Conservation (phyloP, 1,140 invertebrate genomes). For the Pseudomyrmex concolor region DNA sequence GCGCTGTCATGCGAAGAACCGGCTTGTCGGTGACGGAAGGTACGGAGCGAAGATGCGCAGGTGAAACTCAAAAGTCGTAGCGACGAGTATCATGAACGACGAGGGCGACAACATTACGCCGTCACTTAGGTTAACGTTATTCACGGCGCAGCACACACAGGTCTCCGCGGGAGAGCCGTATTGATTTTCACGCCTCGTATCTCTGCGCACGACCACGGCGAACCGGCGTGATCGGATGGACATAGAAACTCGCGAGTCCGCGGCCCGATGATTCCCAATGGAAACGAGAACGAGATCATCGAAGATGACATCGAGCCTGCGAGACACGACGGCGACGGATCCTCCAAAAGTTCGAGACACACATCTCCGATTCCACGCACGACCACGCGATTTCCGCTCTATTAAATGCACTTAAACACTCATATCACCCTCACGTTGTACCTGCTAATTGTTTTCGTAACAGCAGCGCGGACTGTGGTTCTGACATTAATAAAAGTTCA, state of each 20-base stretch:
- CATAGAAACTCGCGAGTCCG: neutral
- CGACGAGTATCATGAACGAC: slow-evolving; percentile 7
- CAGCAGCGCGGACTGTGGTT: slow-evolving; percentile 96
- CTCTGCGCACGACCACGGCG: slow-evolving; percentile 65
- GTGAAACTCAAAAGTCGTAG: neutral
- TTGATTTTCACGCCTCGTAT: slow-evolving; percentile 84
- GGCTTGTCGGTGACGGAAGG: slow-evolving; percentile 49
- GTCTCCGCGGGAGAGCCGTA: slow-evolving; percentile 75
- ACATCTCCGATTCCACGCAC: slow-evolving; percentile 73
- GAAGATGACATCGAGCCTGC: slow-evolving; percentile 49
- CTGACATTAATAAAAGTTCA: slow-evolving; percentile 93
- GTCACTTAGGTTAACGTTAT: slow-evolving; percentile 74
- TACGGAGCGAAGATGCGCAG: neutral
- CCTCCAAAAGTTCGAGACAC: slow-evolving; percentile 74
- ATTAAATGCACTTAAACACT: slow-evolving; percentile 64
- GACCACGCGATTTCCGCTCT: slow-evolving; percentile 39
- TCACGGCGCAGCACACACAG: slow-evolving; percentile 75
- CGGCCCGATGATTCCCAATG: slow-evolving; percentile 7
- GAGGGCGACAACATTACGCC: slow-evolving; percentile 32
- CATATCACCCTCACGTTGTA: slow-evolving; percentile 81
- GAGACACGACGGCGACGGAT: slow-evolving; percentile 74
- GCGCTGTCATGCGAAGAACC: slow-evolving; percentile 11
- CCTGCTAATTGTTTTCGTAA: slow-evolving; percentile 98
- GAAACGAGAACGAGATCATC: slow-evolving; percentile 39
- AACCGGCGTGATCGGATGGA: slow-evolving; percentile 50